These are phyloP conservation scores for Tympanuchus pallidicinctus DNA, from an alignment of 2,113 vertebrate species.

Conservation along the genomic window DNA sequence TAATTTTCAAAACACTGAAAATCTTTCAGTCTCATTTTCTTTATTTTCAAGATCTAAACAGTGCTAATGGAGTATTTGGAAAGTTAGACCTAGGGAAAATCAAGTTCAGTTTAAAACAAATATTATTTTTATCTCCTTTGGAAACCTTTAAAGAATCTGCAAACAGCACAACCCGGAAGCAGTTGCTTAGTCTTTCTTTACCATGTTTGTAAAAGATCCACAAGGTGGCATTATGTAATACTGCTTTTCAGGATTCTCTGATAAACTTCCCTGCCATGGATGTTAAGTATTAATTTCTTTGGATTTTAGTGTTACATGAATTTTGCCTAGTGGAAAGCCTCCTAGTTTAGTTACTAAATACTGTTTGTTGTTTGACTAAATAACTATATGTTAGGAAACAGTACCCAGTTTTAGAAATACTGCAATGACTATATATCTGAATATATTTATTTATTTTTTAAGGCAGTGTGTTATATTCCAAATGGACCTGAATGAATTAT, in stretches of 20 bases:
- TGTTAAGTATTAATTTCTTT: background rate
- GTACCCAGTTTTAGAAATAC: background rate
- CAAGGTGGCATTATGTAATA: conserved; percentile 25
- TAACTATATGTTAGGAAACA: background rate
- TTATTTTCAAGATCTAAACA: background rate
- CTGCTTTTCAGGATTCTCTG: background rate
- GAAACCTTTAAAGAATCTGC: background rate
- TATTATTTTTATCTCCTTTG: background rate
- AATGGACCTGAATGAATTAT: background rate
- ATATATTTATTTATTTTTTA: background rate
- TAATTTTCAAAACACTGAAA: background rate
- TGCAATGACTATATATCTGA: background rate
- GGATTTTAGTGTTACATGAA: background rate
- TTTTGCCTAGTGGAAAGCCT: background rate
- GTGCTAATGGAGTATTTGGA: background rate
- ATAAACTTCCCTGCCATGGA: background rate
- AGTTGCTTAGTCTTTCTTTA: background rate
- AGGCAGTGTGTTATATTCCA: background rate
- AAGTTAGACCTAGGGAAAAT: background rate
- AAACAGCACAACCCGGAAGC: background rate
- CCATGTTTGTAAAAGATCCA: background rate
- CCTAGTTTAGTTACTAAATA: background rate
- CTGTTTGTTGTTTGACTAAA: background rate
- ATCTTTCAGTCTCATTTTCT: background rate
- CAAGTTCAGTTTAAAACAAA: background rate